phyloP scores from a whole-genome alignment of 2,113 vertebrate species.

The Rhabdornis inornatus region DNA sequence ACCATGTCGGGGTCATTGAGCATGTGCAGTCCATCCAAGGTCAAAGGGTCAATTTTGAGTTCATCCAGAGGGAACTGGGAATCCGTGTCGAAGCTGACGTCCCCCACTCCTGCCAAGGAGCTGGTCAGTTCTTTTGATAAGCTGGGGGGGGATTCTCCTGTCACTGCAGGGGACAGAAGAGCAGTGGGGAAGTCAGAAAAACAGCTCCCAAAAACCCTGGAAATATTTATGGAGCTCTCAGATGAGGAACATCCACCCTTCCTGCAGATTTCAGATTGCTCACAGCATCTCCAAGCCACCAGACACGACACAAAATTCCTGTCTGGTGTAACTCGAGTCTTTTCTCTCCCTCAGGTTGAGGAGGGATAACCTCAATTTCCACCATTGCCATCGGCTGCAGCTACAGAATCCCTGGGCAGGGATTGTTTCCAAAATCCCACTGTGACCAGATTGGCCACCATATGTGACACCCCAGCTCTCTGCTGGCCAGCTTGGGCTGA shows the following conservation, averaged over 20 bases:
- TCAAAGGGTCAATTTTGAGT: constrained; percentile 97
- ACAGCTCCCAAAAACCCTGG: neutral
- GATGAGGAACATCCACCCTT: accelerated
- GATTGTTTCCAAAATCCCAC: neutral
- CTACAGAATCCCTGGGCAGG: neutral
- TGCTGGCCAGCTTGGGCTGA: neutral
- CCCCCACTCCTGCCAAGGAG: constrained; percentile 88
- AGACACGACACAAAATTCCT: accelerated
- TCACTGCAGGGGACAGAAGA: constrained; percentile 75
- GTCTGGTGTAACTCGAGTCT: accelerated
- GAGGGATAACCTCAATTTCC: neutral
- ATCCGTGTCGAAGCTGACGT: constrained; percentile 94
- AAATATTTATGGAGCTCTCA: accelerated
- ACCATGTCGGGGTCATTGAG: constrained; percentile 99
- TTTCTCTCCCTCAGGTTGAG: neutral
- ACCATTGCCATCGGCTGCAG: neutral
- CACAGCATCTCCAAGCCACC: neutral
- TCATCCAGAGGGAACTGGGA: constrained; percentile 97
- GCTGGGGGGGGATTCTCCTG: constrained; percentile 96
- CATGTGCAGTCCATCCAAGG: constrained; percentile 97
- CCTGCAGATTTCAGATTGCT: accelerated
- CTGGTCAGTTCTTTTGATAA: constrained; percentile 96
- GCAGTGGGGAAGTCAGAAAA: accelerated
- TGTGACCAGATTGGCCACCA: neutral
- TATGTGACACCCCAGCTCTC: neutral